Evolutionary conservation across 2,888 invertebrate genomes (phyloP).

Genomic region (Synanthedon formicaeformis): DNA sequence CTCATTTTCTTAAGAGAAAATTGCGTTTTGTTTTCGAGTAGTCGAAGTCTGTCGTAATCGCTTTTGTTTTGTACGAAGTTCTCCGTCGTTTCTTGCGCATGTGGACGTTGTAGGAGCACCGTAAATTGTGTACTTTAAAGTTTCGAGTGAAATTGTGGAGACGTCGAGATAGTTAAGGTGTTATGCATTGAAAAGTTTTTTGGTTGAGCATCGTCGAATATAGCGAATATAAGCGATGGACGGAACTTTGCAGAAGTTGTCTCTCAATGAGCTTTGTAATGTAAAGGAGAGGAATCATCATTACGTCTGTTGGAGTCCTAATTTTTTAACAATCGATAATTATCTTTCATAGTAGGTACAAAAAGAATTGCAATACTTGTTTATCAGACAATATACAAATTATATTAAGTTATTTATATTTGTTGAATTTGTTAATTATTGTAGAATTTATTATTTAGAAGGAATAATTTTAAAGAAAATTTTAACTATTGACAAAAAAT

Average conservation of each 20-base stretch:
- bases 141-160: constrained; percentile 46
- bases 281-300: neutral
- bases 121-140: constrained; percentile 65
- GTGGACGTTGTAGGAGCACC: constrained; percentile 38
- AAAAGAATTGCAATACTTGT: too few species aligned
- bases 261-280: neutral
- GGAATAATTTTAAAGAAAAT: too few species aligned
- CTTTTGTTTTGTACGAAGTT: constrained; percentile 65
- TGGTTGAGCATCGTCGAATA: neutral
- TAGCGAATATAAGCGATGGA: too few species aligned
- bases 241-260: neutral
- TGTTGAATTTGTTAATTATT: too few species aligned
- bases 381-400: too few species aligned
- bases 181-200: constrained; percentile 29
- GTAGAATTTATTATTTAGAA: too few species aligned
- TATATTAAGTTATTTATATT: too few species aligned
- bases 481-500: too few species aligned
- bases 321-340: too few species aligned
- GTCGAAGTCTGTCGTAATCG: constrained; percentile 70
- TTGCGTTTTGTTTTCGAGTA: constrained; percentile 72
- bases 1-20: constrained; percentile 72
- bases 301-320: too few species aligned
- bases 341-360: too few species aligned
- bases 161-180: constrained; percentile 42
- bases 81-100: constrained; percentile 44